phyloP scores from a whole-genome alignment of 2,888 invertebrate genomes.

The Leptinotarsa tumamoca region DNA sequence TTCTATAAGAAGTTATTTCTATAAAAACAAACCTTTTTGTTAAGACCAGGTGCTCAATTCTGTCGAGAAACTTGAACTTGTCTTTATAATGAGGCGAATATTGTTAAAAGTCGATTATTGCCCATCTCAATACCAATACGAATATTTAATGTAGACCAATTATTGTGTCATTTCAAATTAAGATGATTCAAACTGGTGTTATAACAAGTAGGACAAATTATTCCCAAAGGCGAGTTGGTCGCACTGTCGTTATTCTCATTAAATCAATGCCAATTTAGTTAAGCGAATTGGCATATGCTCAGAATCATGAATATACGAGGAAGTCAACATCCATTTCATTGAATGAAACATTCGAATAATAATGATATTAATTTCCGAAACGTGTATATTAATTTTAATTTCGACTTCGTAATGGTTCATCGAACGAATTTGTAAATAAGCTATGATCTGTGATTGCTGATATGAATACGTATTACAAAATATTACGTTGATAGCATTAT shows the following conservation, averaged over 20 bases:
- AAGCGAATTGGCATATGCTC: slow-evolving; percentile 11
- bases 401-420: slow-evolving; percentile 2
- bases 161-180: background rate
- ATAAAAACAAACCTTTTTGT: no score
- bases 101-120: no score
- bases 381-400: background rate
- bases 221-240: background rate
- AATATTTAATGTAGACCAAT: background rate
- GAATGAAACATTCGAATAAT: background rate
- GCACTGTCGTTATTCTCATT: slow-evolving; percentile 7
- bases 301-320: background rate
- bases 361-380: background rate
- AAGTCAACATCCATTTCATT: slow-evolving; percentile 6
- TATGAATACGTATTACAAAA: background rate
- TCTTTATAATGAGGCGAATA: no score
- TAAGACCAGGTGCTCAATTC: no score
- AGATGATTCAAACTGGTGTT: background rate
- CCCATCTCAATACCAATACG: background rate
- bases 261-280: background rate
- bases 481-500: slow-evolving; percentile 1
- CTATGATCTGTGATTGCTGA: background rate
- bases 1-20: no score
- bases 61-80: no score
- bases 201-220: background rate
- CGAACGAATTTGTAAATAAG: background rate